Base-by-base conservation (phyloP, 2,888 invertebrate species). In the Dryobotodes eremita region DNA sequence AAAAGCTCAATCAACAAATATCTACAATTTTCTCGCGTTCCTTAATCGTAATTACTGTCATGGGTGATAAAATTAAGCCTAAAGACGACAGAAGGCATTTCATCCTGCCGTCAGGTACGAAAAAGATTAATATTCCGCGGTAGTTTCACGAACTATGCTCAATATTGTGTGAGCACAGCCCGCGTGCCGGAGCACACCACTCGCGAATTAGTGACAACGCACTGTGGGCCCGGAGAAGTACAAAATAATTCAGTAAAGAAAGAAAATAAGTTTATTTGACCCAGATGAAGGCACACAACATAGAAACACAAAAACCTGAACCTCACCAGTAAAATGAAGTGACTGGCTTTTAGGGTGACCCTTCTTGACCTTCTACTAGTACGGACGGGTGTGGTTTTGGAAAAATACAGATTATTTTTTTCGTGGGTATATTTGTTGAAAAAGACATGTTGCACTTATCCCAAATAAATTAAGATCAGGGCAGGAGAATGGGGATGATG, bases 161-260 rank as follows among this genome's bases (percentile, higher is more conserved):
- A 76, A 72, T 85, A 86, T 77, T 75, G 71, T 80, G 84, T 86
- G 84, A 83, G 75, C 61, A 59, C 62, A 61, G 72, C 17, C 36
- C 11, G 76, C 84, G 84, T 86, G 84, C 87, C 76, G 0, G 50
- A 36, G 80, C 71, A 76, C 57, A 72, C 59, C 42, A 13, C 61
- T 71, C 53, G 65, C 69, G 76, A 79, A 85, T 84, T 80, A 86
- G 84, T 77, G 48, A n/a, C 53, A 59, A 68, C n/a, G 48, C 82
- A 64, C 55, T 69, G 69, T 83, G 61, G 42, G 17, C 68, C 1
- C 20, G 61, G 23, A 13, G 3, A 53, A n/a, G 7, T 20, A 66
- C 57, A 53, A 81, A 59, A 69, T n/a, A 36, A 15, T 42, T 46
- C 0, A 31, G 15, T 3, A n/a, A 68, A 15, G 15, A 36, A 20